Base-by-base conservation (phyloP, 2,888 invertebrate genomes). In the Drosophila histrio region DNA sequence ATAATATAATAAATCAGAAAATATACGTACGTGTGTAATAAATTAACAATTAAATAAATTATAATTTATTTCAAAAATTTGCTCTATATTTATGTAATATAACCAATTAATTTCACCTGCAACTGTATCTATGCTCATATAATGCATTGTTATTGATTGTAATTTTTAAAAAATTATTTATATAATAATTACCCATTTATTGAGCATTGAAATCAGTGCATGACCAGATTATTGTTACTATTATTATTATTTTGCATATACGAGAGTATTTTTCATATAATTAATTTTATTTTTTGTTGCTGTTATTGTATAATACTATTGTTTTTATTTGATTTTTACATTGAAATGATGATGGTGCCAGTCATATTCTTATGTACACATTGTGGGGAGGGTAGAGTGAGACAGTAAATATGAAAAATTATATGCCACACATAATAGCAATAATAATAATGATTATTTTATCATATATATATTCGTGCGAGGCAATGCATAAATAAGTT, bases 401-500 rank as follows among this genome's bases (percentile, higher is more conserved):
- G 47, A 60, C 66, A 43, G 72, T 66, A 82, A 80, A 86, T 86
- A 74, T 79, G 71, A 79, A 76, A 76, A 71, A 65, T 81, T 52
- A 87, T 68, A 65, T 68, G 62, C 59, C 66, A 54, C 69, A 70
- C 28, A 74, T 65, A 59, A 62, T 67, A 71, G 53, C 53, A 67
- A 71, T 53, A 63, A 73, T 77, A 73, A 82, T 56, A 49, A 79
- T 70, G 58, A 67, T 67, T 60, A 63, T 59, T 67, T 67, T 63
- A 65, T 72, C 66, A 62, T 56, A 43, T 32, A 56, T 28, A 54
- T 22, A 58, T 46, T 46, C 58, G 65, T 43, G 49, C 66, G 56
- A 54, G 46, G 32, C 76, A 60, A 53, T 74, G 87, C 72, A 87
- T 87, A 82, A 83, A 83, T 85, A 83, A 68, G 69, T 85, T 87